Evolutionary conservation across 2,113 vertebrate species (phyloP), one percentile per base, ranked within the genome.

Genomic region (Herpailurus yagouaroundi): DNA sequence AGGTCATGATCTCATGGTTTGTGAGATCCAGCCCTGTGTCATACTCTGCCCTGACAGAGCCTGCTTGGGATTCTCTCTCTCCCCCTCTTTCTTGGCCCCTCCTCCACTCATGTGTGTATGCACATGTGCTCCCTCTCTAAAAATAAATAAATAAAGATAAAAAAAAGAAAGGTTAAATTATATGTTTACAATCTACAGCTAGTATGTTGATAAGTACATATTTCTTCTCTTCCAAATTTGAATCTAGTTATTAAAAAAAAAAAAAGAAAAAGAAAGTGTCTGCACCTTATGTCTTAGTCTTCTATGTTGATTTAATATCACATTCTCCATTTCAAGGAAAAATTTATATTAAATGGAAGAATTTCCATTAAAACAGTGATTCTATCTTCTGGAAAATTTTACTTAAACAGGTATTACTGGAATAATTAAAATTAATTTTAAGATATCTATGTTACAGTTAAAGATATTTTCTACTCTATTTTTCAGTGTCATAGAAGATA

Each of bases 351-450:
- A 82, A 88, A 10, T 77, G 41, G 41, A 77, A 48, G 14, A 77
- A 48, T 77, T 77, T 18, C 4, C n/a, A 64, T 18, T 36, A 79
- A 66, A 84, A n/a, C 0, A 48, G 31, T 85, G 31, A 63, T 7
- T 80, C 10, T 57, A 68, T 74, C 27, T 95, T 79, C 13, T 80
- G 13, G 15, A 83, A 91, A 25, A 13, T 89, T 57, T 71, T 64
- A 80, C 2, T 41, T 60, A 50, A 77, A 50, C 2, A 31, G 19
- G 9, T 93, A 60, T 45, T 74, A 27, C 5, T 45, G 4, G 7
- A 90, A 73, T 66, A 95, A 79, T 57, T 69, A 85, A 79, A 82
- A 50, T 82, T 73, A 36, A 76, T 73, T 86, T 82, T 87, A 66
- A 86, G 23, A n/a, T 48, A 63, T 4, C 15, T 33, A 66, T 79